Evolutionary conservation across 2,888 invertebrate genomes (phyloP), one percentile per base, ranked within the genome.

Genomic region (Nomada lathburiana): DNA sequence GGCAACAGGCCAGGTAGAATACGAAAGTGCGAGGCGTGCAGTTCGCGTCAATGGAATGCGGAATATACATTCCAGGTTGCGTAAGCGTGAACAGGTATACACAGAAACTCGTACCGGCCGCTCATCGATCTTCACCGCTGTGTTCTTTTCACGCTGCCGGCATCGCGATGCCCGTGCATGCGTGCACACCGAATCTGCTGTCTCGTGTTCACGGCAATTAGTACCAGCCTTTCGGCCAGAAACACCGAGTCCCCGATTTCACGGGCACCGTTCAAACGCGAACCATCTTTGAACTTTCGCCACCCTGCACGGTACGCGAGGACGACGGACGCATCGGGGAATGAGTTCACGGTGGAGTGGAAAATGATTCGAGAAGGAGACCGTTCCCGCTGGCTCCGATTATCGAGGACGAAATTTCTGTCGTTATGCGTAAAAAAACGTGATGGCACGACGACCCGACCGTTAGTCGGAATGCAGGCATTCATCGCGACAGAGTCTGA

Each of bases 21-120:
- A 42, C 72, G 60, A 60, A 62, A 65, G 62, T 69, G 74, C 72
- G 70, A 63, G 55, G 44, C 70, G 60, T 64, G 86, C 80, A 75
- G 79, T 80, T 83, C 79, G 80, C 7, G 64, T 85, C 74, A 68
- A 53, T 67, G 85, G 89, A 89, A 90, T 86, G 90, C 87, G 82
- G 87, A 89, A 89, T 90, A 84, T 79, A 84, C 87, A 89, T 89
- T 89, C 85, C 84, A 63, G 80, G 76, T 90, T 90, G 85, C 81
- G 83, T 86, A 86, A 90, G 71, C 75, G 67, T 36, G 70, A 63
- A 44, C 79, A 81, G 65, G 71, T 81, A 76, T 50, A 70, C 9
- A n/a, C 10, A n/a, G 67, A 68, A 59, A 36, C 67, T 68, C 60
- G 74, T 64, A 63, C 55, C 70, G 18, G 47, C 63, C 55, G 26